These are phyloP conservation scores for Chaetogeoica ovagalla DNA, from an alignment of 2,888 invertebrate genomes.

Conservation along the genomic window DNA sequence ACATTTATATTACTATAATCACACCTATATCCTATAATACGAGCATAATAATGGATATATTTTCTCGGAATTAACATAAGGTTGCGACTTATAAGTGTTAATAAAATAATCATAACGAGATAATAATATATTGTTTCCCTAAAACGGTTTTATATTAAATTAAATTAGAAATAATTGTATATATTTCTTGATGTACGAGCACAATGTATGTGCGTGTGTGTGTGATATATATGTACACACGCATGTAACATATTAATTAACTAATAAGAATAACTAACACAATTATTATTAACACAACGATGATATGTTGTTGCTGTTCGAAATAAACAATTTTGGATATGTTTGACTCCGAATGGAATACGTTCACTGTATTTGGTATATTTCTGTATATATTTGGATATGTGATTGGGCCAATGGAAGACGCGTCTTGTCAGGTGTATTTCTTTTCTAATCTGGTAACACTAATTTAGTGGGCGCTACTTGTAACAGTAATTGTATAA, in stretches of 20 bases:
- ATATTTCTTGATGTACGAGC: background rate
- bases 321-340: background rate
- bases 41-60: no score
- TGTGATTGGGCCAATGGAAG: conserved; percentile 16
- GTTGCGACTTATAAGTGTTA: background rate
- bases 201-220: background rate
- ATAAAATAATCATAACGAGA: background rate
- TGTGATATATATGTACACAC: no score
- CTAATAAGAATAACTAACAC: background rate
- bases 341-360: background rate
- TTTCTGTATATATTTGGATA: background rate
- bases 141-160: conserved; percentile 3
- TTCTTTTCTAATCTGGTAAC: conserved; percentile 13
- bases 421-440: background rate
- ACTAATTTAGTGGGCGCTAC: conserved; percentile 75
- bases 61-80: no score
- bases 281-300: background rate
- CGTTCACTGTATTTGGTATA: conserved; percentile 1
- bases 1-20: no score
- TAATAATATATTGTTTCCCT: background rate
- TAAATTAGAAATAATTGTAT: background rate
- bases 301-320: background rate
- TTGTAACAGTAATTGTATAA: conserved; percentile 85
- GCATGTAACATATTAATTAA: background rate
- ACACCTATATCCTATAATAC: no score